Percentiles rank a stretch among this genome's conserved stretches.
phyloP scores from a whole-genome alignment of 2,888 invertebrate species.

The Pachycephus smyrnensis region DNA sequence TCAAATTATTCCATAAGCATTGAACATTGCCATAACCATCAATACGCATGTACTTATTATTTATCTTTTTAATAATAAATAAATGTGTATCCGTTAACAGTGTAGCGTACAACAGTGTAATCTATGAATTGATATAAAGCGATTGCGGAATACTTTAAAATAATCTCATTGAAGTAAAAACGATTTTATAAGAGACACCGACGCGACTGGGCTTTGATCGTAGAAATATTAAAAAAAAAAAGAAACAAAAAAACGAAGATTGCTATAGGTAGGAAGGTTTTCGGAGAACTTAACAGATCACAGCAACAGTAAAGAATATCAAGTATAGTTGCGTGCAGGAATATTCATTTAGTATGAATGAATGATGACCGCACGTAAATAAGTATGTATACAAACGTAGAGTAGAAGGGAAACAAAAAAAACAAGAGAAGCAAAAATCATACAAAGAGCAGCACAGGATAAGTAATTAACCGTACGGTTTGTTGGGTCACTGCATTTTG shows the following conservation, averaged over 20 bases:
- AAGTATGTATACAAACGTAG: background rate
- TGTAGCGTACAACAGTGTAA: background rate
- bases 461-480: background rate
- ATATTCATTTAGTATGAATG: slow-evolving; percentile 15
- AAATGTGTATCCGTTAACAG: background rate
- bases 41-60: background rate
- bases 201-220: background rate
- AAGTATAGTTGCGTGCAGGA: slow-evolving; percentile 7
- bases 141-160: slow-evolving; percentile 34
- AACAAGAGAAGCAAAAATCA: background rate
- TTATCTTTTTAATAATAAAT: background rate
- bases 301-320: slow-evolving; percentile 8
- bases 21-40: background rate
- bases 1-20: background rate
- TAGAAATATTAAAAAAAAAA: slow-evolving; percentile 11
- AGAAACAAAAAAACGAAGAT: slow-evolving; percentile 15
- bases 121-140: background rate
- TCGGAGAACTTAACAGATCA: slow-evolving; percentile 14
- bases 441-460: background rate
- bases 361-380: slow-evolving; percentile 15
- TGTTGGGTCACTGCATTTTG: background rate
- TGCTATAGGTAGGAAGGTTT: slow-evolving; percentile 10
- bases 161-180: slow-evolving; percentile 44
- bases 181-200: background rate
- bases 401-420: too few species aligned